phyloP scores from a whole-genome alignment of 2,888 invertebrate genomes.

The Punctoribates punctum region DNA sequence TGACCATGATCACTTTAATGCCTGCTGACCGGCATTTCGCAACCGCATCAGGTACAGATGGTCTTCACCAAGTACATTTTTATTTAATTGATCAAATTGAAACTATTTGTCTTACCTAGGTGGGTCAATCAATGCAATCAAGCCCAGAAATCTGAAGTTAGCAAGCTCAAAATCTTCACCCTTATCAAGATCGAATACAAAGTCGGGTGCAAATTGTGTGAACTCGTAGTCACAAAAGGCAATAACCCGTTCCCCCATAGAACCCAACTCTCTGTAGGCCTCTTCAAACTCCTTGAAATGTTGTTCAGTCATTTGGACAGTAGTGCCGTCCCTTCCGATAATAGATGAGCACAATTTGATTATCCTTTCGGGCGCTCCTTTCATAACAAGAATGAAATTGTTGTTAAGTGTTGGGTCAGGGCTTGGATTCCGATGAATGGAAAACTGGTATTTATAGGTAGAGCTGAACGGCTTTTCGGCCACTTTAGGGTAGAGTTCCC shows the following conservation, averaged over 20 bases:
- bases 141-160: constrained; percentile 51
- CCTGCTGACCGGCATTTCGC: constrained; percentile 53
- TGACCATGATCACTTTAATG: constrained; percentile 56
- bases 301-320: constrained; percentile 56
- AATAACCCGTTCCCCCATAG: constrained; percentile 74
- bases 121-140: constrained; percentile 54
- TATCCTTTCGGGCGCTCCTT: constrained; percentile 57
- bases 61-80: constrained; percentile 47
- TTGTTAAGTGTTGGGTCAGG: background rate
- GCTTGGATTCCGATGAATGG: constrained; percentile 28
- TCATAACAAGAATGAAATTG: constrained; percentile 57
- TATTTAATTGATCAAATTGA: no score
- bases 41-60: constrained; percentile 53
- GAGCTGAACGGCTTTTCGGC: constrained; percentile 56
- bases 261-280: constrained; percentile 72
- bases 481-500: constrained; percentile 51
- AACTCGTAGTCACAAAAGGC: constrained; percentile 50
- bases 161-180: constrained; percentile 51
- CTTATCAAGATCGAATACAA: constrained; percentile 52
- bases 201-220: constrained; percentile 49
- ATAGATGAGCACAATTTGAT: constrained; percentile 59
- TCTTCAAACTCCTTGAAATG: constrained; percentile 61
- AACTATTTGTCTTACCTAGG: constrained; percentile 45
- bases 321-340: constrained; percentile 51
- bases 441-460: constrained; percentile 54